Conservation (phyloP, 2,797 vertebrate genomes). For the Forpus xanthops region DNA sequence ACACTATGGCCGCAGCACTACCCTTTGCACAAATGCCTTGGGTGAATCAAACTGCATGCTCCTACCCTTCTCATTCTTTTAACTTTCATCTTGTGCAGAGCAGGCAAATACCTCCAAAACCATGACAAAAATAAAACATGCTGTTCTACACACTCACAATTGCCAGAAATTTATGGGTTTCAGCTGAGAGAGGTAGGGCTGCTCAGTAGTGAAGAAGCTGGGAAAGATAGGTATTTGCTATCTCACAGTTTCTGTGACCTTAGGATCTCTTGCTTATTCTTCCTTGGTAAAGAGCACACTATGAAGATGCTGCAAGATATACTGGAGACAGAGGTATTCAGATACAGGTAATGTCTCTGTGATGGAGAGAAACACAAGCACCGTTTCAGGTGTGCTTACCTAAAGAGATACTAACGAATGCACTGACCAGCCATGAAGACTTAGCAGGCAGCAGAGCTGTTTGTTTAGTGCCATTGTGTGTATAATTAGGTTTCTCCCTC, state of each 20-base stretch:
- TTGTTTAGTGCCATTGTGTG: background rate
- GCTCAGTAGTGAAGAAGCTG: background rate
- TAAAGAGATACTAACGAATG: background rate
- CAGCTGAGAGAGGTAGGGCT: no score
- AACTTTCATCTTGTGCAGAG: background rate
- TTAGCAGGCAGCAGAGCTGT: background rate
- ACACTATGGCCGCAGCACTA: fast-evolving
- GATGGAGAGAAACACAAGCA: background rate
- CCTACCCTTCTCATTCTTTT: background rate
- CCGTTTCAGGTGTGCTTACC: background rate
- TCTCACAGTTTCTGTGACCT: background rate
- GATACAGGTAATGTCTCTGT: background rate
- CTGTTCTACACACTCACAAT: background rate
- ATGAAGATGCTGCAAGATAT: background rate
- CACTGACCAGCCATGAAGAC: background rate
- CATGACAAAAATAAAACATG: background rate
- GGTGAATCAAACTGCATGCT: background rate
- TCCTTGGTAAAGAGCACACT: background rate
- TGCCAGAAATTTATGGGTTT: background rate
- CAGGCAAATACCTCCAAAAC: background rate
- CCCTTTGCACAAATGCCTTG: background rate
- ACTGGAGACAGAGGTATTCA: background rate
- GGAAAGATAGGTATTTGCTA: background rate
- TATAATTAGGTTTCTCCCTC: background rate
- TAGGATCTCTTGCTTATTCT: background rate